phyloP scores from a whole-genome alignment of 2,888 invertebrate genomes.

The Buathra laborator region DNA sequence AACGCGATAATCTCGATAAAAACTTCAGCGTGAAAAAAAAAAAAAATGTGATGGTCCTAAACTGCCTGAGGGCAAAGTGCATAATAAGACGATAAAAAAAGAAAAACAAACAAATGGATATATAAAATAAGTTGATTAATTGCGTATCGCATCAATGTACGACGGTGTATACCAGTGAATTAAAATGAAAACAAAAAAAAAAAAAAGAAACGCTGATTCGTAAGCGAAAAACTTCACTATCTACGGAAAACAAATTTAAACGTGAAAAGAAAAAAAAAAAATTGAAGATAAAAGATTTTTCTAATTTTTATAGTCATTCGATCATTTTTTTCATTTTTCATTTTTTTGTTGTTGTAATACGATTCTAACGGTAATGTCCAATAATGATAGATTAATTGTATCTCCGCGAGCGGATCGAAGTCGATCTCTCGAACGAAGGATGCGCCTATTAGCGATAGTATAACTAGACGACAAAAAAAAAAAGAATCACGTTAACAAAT shows the following conservation, averaged over 20 bases:
- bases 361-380: conserved; percentile 68
- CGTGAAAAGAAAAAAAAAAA: conserved; percentile 43
- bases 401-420: conserved; percentile 63
- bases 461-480: conserved; percentile 72
- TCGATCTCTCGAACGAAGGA: conserved; percentile 71
- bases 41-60: conserved; percentile 79
- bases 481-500: conserved; percentile 56
- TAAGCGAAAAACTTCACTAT: conserved; percentile 56
- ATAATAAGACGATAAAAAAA: conserved; percentile 77
- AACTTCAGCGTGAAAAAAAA: conserved; percentile 69
- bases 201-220: conserved; percentile 33
- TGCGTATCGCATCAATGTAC: conserved; percentile 67
- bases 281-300: conserved; percentile 73
- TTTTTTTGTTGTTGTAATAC: conserved; percentile 68
- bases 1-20: conserved; percentile 9
- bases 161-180: conserved; percentile 80
- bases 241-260: conserved; percentile 25
- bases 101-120: conserved; percentile 65
- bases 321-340: conserved; percentile 73
- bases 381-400: conserved; percentile 78
- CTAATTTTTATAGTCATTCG: conserved; percentile 78
- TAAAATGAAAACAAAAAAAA: conserved; percentile 62
- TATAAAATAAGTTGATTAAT: conserved; percentile 75
- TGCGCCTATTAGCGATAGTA: conserved; percentile 80
- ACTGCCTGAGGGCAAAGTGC: conserved; percentile 81